Evolutionary conservation across 2,888 invertebrate species (phyloP).

Genomic region (Aproaerema taeniolella): DNA sequence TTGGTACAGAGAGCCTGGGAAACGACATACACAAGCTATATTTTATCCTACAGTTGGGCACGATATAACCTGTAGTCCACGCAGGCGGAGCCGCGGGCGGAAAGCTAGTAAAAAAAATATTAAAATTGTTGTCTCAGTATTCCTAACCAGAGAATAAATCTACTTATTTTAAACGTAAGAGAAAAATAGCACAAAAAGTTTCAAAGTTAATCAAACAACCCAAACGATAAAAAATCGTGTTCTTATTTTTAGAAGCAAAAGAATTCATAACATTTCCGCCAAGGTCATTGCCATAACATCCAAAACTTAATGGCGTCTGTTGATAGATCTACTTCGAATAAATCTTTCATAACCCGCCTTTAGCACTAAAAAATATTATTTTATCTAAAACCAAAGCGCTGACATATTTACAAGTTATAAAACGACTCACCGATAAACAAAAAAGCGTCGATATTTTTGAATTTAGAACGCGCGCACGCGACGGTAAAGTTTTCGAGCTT

Average conservation of each 20-base stretch:
- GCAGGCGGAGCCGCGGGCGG: too few relatives aligned
- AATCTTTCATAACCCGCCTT: slow-evolving; percentile 21
- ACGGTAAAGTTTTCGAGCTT: slow-evolving; percentile 1
- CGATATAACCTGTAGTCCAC: too few relatives aligned
- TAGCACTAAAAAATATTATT: slow-evolving; percentile 23
- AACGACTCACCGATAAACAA: slow-evolving; percentile 19
- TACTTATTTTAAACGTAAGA: too few relatives aligned
- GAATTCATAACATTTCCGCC: slow-evolving; percentile 7
- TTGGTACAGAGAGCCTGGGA: too few relatives aligned
- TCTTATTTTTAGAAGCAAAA: not conserved
- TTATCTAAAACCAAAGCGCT: slow-evolving; percentile 23
- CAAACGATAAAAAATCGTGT: not conserved
- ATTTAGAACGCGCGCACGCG: slow-evolving; percentile 21
- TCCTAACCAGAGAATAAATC: too few relatives aligned
- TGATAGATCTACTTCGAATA: slow-evolving; percentile 26
- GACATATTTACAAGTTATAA: slow-evolving; percentile 27
- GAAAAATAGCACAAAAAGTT: too few relatives aligned
- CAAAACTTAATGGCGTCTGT: slow-evolving; percentile 17
- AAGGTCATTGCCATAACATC: slow-evolving; percentile 17
- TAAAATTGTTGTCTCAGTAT: too few relatives aligned
- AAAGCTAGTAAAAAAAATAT: too few relatives aligned
- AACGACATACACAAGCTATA: too few relatives aligned
- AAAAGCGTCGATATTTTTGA: slow-evolving; percentile 19
- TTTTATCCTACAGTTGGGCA: too few relatives aligned
- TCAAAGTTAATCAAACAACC: not conserved